These are phyloP conservation scores for Halcyon senegalensis DNA, from an alignment of 2,113 vertebrate species.

Conservation along the genomic window DNA sequence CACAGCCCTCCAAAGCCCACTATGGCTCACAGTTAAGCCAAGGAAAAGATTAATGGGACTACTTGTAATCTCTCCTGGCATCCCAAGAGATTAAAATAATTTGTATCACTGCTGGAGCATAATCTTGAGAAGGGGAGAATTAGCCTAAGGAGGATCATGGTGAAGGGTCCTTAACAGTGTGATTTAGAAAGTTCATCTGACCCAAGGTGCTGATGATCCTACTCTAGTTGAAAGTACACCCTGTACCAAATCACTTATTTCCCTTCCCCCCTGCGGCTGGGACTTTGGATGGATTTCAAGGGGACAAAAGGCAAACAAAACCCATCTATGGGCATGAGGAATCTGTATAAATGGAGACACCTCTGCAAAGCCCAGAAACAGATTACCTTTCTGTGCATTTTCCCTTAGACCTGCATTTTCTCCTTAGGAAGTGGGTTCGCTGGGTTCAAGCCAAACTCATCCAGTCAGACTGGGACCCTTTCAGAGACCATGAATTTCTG, in stretches of 20 bases:
- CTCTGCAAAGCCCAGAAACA: background rate
- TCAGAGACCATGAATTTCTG: background rate
- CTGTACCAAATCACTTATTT: background rate
- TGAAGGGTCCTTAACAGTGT: background rate
- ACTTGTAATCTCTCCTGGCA: background rate
- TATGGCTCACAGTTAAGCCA: background rate
- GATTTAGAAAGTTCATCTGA: slow-evolving; percentile 16
- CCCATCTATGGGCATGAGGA: background rate
- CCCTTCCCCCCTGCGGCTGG: background rate
- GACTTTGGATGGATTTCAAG: background rate
- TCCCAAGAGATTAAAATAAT: slow-evolving; percentile 48
- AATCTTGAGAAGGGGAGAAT: slow-evolving; percentile 37
- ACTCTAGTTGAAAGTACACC: background rate
- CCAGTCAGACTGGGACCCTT: background rate
- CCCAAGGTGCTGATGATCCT: background rate
- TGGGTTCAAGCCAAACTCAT: background rate
- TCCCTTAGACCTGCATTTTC: background rate
- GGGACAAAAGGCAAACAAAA: background rate
- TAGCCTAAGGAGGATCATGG: background rate
- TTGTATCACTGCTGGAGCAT: slow-evolving; percentile 46
- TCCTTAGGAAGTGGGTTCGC: background rate
- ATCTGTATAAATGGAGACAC: background rate
- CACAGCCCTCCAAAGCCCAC: background rate
- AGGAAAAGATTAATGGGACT: slow-evolving; percentile 19
- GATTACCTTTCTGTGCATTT: background rate